Conservation (phyloP, 2,888 invertebrate species). For the Blera fallax region DNA sequence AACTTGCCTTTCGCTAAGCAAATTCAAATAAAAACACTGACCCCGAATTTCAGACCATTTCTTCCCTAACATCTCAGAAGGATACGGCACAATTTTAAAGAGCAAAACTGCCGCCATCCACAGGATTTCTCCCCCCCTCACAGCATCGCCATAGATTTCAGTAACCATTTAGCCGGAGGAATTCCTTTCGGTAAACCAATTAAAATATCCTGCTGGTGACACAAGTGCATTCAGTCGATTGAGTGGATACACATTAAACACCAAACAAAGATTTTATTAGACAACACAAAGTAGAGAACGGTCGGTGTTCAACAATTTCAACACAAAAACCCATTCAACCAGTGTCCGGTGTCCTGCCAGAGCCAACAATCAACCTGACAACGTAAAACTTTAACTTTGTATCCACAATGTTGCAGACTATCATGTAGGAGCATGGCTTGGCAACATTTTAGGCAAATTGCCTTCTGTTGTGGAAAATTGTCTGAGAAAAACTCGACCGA, state of each 20-base stretch:
- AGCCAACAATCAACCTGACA: neutral
- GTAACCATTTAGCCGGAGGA: neutral
- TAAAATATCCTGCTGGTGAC: constrained; percentile 56
- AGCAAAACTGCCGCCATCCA: no score
- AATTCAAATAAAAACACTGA: no score
- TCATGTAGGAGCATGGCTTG: neutral
- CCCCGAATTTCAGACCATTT: no score
- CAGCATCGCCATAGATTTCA: neutral
- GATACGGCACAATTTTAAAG: no score
- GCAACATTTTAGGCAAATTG: constrained; percentile 45
- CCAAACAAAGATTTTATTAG: constrained; percentile 50
- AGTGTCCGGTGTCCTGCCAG: constrained; percentile 52
- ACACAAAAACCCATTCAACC: constrained; percentile 37
- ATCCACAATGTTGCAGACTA: constrained; percentile 55
- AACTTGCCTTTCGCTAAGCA: no score
- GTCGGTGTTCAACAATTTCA: neutral
- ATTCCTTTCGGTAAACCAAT: constrained; percentile 14
- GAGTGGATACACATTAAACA: constrained; percentile 69
- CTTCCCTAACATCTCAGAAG: no score
- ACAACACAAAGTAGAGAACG: neutral
- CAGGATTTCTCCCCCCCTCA: no score
- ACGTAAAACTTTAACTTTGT: constrained; percentile 35
- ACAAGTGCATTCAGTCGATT: constrained; percentile 70
- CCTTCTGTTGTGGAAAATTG: constrained; percentile 46
- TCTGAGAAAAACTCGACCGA: constrained; percentile 10